Base-by-base conservation (phyloP, 2,888 invertebrate genomes). In the Metalampra italica region DNA sequence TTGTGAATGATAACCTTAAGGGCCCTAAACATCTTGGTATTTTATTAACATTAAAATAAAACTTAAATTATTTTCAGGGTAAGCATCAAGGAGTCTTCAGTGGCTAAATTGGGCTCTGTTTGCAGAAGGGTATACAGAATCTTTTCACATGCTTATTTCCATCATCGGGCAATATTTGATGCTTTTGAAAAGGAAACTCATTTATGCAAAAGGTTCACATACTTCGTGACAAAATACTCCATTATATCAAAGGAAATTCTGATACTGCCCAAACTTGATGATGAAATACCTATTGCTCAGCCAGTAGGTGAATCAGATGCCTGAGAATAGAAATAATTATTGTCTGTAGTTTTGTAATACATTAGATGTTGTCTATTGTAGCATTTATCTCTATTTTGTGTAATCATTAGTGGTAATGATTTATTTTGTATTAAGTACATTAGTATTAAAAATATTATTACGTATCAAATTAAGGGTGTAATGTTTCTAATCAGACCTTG, bases 91-190 rank as follows among this genome's bases (percentile, higher is more conserved):
- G 99, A 99, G 79, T 97, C 99, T 11, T 99, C 99, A 32, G 98
- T 99, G 58, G 96, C 98, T 45, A 99, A 99, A 89, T 90, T 99
- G 68, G 99, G 99, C 45, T 99, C 99, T 40, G 99, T 99, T 9
- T 99, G 99, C 85, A 93, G 99, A 67, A 92, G 99, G 68, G 99
- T 99, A 1, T 99, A 99, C 83, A 94, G 99, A 90, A 99, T 99
- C 80, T 99, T 99, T 86, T 99, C 99, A 44, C 99, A 99, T 90
- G 99, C 99, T 32, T 99, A 98, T 85, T 99, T 97, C 83, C 99
- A 99, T 87, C 99, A 99, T 85, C 92, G 97, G 66, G 92, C 94
- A 62, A 95, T 99, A 79, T 99, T 99, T 90, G 98, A 99, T 89
- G 96, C 97, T 62, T 99, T 99, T 89, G 99, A 99, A 92, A 95